These are phyloP conservation scores for Globodera ellingtonae DNA, from an alignment of 1,140 invertebrate species.

Conservation along the genomic window DNA sequence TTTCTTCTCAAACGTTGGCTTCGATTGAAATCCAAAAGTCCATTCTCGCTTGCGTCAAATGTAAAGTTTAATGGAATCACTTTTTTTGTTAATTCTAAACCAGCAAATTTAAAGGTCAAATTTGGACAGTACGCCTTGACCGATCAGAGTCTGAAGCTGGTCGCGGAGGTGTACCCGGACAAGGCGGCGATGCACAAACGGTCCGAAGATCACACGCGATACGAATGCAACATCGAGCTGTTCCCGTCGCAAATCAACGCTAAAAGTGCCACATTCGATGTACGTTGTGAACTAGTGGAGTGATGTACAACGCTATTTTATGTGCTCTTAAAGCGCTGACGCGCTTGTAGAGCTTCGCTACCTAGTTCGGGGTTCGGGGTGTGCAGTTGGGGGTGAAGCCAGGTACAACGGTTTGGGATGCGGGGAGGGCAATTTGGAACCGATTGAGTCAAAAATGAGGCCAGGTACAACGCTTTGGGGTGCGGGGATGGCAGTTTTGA, in stretches of 20 bases:
- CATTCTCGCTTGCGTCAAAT: slow-evolving; percentile 49
- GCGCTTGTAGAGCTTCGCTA: no score
- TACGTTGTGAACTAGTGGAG: no score
- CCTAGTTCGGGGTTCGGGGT: no score
- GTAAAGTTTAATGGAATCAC: slow-evolving; percentile 3
- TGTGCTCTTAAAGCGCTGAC: no score
- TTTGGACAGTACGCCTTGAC: slow-evolving; percentile 46
- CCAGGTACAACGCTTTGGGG: no score
- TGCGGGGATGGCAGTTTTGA: no score
- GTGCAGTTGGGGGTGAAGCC: no score
- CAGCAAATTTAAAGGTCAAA: slow-evolving; percentile 19
- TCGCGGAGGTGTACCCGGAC: slow-evolving; percentile 46
- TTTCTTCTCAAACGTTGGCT: slow-evolving; percentile 30
- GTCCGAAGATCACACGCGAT: slow-evolving; percentile 43
- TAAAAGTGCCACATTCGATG: slow-evolving; percentile 53
- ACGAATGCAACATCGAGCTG: slow-evolving; percentile 47
- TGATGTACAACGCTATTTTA: no score
- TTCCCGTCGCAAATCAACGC: slow-evolving; percentile 54
- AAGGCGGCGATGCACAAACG: slow-evolving; percentile 41
- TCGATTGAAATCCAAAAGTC: slow-evolving; percentile 42
- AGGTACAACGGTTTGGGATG: no score
- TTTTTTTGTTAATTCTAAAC: neutral
- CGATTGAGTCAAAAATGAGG: no score
- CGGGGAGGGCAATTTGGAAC: no score
- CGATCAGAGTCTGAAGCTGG: slow-evolving; percentile 40